phyloP scores from a whole-genome alignment of 2,113 vertebrate genomes.

The Papio anubis region DNA sequence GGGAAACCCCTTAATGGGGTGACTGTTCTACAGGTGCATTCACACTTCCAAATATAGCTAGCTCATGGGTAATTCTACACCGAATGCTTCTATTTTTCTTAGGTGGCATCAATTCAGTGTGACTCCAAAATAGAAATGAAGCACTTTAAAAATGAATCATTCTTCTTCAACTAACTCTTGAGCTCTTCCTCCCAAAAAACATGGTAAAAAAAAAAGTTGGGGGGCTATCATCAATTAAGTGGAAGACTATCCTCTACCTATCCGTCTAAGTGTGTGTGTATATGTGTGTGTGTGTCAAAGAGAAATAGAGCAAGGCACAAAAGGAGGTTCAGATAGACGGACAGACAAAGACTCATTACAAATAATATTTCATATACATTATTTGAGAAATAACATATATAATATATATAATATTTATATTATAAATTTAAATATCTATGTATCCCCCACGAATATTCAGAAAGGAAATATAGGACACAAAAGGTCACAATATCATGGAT shows the following conservation, averaged over 20 bases:
- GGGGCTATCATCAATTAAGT: neutral
- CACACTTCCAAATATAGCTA: neutral
- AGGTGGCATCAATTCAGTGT: neutral
- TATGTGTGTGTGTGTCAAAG: neutral
- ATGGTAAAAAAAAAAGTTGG: neutral
- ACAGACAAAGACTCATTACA: neutral
- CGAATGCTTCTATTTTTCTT: conserved; percentile 14
- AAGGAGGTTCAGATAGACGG: neutral
- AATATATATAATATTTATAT: neutral
- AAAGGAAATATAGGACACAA: neutral
- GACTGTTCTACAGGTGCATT: neutral
- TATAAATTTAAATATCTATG: neutral
- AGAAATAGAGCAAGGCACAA: neutral
- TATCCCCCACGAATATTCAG: neutral
- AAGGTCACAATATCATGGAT: neutral
- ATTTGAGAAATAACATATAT: neutral
- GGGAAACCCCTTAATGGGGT: neutral
- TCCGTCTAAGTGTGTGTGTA: neutral
- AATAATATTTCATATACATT: neutral
- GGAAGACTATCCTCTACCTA: neutral
- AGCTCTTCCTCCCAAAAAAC: neutral
- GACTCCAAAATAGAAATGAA: conserved; percentile 4
- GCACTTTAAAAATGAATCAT: conserved; percentile 37
- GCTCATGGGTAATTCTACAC: neutral
- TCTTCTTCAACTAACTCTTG: conserved; percentile 28